Evolutionary conservation across 2,797 vertebrate genomes (phyloP), one percentile per base, ranked within the genome.

Genomic region (Hypotaenidia philippensis): DNA sequence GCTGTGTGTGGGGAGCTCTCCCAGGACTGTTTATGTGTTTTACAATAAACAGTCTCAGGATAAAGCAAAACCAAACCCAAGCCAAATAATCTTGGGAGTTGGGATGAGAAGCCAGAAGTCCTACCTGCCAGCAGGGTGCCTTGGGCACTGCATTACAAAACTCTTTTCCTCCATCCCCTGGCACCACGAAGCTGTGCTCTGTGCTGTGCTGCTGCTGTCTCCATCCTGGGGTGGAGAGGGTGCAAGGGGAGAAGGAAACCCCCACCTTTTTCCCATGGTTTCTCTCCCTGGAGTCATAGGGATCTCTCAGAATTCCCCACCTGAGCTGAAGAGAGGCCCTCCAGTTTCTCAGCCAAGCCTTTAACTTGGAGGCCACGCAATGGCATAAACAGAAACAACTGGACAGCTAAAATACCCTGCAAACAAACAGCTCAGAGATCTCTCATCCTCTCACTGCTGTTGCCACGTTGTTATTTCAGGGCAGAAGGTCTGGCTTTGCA

Each of bases 111-210:
- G 23, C 18, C 64, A 83, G 78, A 26, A 74, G 36, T 22, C 25
- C 31, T n/a, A 76, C 34, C 66, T 59, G 59, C 32, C 2, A 2
- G 47, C 44, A 76, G 64, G 18, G 27, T 70, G 40, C 27, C 47
- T 9, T 18, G n/a, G 36, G 11, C 0, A 0, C n/a, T 38, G n/a
- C 1, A 1, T 57, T 79, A 59, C 38, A 55, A 71, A 72, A 5
- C 23, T 22, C 10, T 65, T 64, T 53, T 72, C 47, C 47, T 82
- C 82, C 38, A 38, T 53, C 6, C 27, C 16, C 34, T 26, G 19
- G 29, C 77, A 78, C 29, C 0, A 2, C 0, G 0, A 65, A 44
- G n/a, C n/a, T 59, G n/a, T 10, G 40, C 32, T 56, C 0, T 0
- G 25, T 52, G 34, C 21, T 0, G 2, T 7, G 3, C 76, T 25